A percentile compares a stretch with the other conserved stretches of the same genome.
These are phyloP conservation scores for Stigmatopora argus DNA, from an alignment of 2,113 vertebrate genomes.

Conservation along the genomic window DNA sequence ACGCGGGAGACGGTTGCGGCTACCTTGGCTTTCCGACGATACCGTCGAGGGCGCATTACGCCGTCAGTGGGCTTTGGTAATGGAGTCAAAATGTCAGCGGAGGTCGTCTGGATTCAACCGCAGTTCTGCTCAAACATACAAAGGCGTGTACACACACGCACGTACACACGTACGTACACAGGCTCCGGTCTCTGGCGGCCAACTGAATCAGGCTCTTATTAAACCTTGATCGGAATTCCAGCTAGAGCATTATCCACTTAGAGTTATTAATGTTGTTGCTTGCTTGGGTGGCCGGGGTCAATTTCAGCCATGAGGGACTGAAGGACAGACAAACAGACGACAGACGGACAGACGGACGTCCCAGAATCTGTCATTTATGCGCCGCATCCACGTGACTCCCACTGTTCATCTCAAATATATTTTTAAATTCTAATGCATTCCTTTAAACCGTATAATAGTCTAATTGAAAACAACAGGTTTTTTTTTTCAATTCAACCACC, in stretches of 20 bases:
- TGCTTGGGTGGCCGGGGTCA: conserved; percentile 56
- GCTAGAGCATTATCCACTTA: conserved; percentile 74
- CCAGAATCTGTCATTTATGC: conserved; percentile 29
- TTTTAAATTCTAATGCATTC: too few relatives aligned
- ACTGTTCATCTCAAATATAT: too few relatives aligned
- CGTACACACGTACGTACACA: conserved; percentile 11
- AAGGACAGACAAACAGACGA: conserved; percentile 8
- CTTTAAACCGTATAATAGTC: too few relatives aligned
- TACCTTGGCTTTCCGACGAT: conserved; percentile 9
- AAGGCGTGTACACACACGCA: conserved; percentile 4
- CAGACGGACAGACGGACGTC: not conserved
- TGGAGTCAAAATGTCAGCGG: conserved; percentile 4
- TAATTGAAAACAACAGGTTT: too few relatives aligned
- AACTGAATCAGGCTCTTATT: conserved; percentile 66
- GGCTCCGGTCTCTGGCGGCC: conserved; percentile 47
- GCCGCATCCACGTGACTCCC: conserved; percentile 1
- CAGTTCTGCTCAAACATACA: conserved; percentile 19
- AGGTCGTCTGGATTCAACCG: conserved; percentile 1
- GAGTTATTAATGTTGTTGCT: conserved; percentile 72
- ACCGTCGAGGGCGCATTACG: conserved; percentile 22
- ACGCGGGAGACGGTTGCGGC: not conserved
- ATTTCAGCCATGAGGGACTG: conserved; percentile 26
- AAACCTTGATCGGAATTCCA: conserved; percentile 72
- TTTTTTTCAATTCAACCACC: too few relatives aligned
- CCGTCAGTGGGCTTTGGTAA: not conserved